Percentiles rank a stretch among this genome's conserved stretches.
These are phyloP conservation scores for Pentalonia nigronervosa DNA, from an alignment of 1,140 invertebrate genomes.

Conservation along the genomic window DNA sequence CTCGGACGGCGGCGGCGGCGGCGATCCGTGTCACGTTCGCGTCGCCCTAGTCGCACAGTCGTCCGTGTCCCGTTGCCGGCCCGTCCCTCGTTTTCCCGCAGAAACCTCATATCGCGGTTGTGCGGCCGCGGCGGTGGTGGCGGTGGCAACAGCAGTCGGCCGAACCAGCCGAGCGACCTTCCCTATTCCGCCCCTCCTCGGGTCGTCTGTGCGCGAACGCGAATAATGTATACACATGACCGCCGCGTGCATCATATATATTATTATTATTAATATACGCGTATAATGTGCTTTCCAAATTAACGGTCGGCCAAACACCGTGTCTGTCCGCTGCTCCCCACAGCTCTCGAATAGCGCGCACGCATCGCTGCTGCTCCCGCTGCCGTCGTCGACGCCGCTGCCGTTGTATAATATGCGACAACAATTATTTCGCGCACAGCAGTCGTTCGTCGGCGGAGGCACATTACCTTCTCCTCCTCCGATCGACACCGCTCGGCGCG, in stretches of 20 bases:
- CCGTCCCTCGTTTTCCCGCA: background rate
- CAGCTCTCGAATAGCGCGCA: background rate
- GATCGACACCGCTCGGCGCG: background rate
- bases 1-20: background rate
- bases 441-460: background rate
- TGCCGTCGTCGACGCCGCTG: background rate
- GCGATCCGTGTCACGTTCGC: conserved; percentile 5
- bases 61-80: background rate
- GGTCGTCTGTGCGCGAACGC: background rate
- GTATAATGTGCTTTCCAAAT: background rate
- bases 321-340: background rate
- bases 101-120: background rate
- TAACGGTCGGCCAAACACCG: conserved; percentile 35
- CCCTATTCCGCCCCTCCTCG: background rate
- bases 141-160: background rate
- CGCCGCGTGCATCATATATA: background rate
- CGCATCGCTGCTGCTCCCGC: background rate
- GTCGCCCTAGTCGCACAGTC: background rate
- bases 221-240: background rate
- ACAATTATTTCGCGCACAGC: background rate
- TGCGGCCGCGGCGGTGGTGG: background rate
- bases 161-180: background rate
- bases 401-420: background rate
- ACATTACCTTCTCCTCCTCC: background rate
- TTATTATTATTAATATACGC: background rate